phyloP scores from a whole-genome alignment of 2,113 vertebrate species.

The Antennarius striatus region DNA sequence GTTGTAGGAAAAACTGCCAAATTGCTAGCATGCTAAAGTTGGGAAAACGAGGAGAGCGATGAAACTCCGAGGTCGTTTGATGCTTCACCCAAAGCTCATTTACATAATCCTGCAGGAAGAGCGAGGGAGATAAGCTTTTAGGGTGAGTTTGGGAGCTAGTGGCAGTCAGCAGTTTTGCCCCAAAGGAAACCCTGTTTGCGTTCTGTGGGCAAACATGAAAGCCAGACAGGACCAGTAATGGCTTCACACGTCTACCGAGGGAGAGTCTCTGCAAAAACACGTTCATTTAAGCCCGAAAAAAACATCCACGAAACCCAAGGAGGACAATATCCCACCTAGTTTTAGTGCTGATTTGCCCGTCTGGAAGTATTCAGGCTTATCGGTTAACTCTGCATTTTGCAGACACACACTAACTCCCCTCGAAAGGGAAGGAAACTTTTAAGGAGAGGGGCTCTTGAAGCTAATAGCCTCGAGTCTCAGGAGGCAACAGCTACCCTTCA shows the following conservation, averaged over 20 bases:
- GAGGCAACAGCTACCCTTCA: constrained; percentile 13
- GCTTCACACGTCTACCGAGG: constrained; percentile 45
- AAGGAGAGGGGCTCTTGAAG: constrained; percentile 43
- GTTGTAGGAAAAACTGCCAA: neutral
- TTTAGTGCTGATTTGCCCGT: constrained; percentile 50
- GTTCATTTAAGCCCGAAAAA: constrained; percentile 27
- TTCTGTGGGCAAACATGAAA: constrained; percentile 58
- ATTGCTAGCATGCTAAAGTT: constrained; percentile 3
- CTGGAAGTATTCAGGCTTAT: constrained; percentile 34
- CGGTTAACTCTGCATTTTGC: constrained; percentile 1
- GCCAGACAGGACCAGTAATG: constrained; percentile 54
- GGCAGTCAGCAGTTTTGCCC: constrained; percentile 63
- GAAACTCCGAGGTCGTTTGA: constrained; percentile 33
- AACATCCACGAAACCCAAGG: constrained; percentile 24
- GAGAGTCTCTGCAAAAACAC: constrained; percentile 27
- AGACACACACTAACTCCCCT: constrained; percentile 36
- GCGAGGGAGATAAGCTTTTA: constrained; percentile 56
- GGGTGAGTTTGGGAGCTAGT: constrained; percentile 40
- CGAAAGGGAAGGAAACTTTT: constrained; percentile 30
- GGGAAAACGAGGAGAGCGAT: constrained; percentile 5
- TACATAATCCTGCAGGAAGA: constrained; percentile 58
- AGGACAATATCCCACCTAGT: constrained; percentile 38
- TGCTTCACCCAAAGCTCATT: constrained; percentile 52
- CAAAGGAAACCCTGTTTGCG: constrained; percentile 20
- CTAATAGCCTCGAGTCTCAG: constrained; percentile 22